phyloP scores from a whole-genome alignment of 2,113 vertebrate genomes.

The Rana temporaria region DNA sequence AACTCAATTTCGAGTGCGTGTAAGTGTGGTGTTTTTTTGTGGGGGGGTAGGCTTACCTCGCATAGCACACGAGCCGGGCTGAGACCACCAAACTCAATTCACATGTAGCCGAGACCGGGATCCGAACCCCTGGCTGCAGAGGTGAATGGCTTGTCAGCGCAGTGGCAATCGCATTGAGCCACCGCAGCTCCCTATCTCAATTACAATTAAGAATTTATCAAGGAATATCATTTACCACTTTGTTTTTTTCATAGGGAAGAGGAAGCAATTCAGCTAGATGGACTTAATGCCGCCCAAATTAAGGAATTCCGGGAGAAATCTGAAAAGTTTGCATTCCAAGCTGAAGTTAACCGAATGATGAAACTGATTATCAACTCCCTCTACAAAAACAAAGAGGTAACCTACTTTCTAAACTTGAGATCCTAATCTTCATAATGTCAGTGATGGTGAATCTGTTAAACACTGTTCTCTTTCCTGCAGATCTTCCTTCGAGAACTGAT shows the following conservation, averaged over 20 bases:
- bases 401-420: constrained; percentile 26
- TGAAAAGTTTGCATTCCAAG: constrained; percentile 95
- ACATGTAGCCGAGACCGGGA: too few relatives aligned
- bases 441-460: background rate
- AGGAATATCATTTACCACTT: background rate
- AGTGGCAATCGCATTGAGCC: too few relatives aligned
- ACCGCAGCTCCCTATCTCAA: too few relatives aligned
- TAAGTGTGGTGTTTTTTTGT: too few relatives aligned
- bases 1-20: too few relatives aligned
- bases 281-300: constrained; percentile 94
- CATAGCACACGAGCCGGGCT: too few relatives aligned
- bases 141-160: too few relatives aligned
- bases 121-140: too few relatives aligned
- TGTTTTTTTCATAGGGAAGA: constrained; percentile 83
- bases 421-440: too few relatives aligned
- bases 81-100: too few relatives aligned
- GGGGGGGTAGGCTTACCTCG: too few relatives aligned
- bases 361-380: constrained; percentile 98
- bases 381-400: constrained; percentile 99
- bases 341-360: constrained; percentile 99
- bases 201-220: too few relatives aligned
- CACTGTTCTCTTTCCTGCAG: constrained; percentile 66
- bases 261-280: constrained; percentile 95
- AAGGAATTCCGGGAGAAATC: constrained; percentile 97
- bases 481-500: constrained; percentile 94